Percentiles rank a stretch among this genome's conserved stretches.
Evolutionary conservation across 2,797 vertebrate species (phyloP).

Genomic region (Oreochromis mossambicus): DNA sequence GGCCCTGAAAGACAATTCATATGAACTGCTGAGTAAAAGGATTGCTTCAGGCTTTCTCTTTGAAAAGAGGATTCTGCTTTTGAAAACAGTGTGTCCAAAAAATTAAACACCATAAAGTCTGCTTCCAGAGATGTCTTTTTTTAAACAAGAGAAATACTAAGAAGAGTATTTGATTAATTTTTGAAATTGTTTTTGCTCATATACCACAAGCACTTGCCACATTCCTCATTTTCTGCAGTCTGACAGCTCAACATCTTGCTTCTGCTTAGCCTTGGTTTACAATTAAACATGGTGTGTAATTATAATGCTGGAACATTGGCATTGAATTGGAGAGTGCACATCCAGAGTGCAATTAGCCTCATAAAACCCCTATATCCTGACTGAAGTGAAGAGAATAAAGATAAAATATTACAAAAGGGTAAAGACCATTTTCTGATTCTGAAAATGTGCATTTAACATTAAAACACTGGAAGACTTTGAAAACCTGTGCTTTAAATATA

Average conservation of each 20-base stretch:
- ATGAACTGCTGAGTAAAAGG: slow-evolving; percentile 7
- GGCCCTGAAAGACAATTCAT: slow-evolving; percentile 40
- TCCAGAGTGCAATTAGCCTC: slow-evolving; percentile 14
- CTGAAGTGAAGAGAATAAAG: neutral
- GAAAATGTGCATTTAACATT: neutral
- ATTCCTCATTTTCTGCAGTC: neutral
- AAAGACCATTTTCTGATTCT: neutral
- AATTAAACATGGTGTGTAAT: slow-evolving; percentile 10
- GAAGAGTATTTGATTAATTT: neutral
- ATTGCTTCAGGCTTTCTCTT: slow-evolving; percentile 4
- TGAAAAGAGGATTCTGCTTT: neutral
- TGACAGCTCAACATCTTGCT: neutral
- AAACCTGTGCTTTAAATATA: neutral
- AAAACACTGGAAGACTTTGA: neutral
- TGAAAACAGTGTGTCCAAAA: neutral
- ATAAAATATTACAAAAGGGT: neutral
- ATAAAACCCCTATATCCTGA: neutral
- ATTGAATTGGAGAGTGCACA: neutral
- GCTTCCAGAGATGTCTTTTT: neutral
- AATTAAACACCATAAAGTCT: neutral
- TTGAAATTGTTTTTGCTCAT: neutral
- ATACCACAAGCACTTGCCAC: neutral
- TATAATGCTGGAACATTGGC: slow-evolving; percentile 13
- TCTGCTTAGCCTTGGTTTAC: neutral
- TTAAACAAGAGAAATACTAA: neutral